Base-by-base conservation (phyloP, 2,888 invertebrate genomes). In the Acanthosepion pharaonis region DNA sequence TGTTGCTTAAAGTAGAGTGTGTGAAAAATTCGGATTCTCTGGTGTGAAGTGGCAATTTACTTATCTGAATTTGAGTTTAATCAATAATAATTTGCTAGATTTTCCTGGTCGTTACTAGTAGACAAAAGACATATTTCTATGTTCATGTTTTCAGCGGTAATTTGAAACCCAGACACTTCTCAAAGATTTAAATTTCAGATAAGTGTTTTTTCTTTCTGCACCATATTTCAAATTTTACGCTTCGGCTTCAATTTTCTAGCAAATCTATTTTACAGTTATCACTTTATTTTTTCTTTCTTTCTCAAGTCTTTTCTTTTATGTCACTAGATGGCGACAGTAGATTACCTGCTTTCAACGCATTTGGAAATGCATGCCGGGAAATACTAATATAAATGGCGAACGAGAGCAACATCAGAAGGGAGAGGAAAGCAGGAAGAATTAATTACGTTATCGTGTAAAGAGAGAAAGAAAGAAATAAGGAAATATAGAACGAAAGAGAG, bases 51-150 rank as follows among this genome's bases (percentile, higher is more conserved):
- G 78, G 28, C 78, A 28, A 11, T 78, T 15, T 9, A 78, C n/a
- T 78, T 28, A 78, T 78, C 78, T n/a, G 78, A 78, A 78, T 78
- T 78, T 15, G 28, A 78, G 78, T 78, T 78, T 78, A 78, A 78
- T 78, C 78, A 78, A 78, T 78, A 78, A 78, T n/a, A 78, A 78
- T 78, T 78, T n/a, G 28, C 78, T 78, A 78, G n/a, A 78, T 78
- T n/a, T 28, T 78, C n/a, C 78, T 28, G 8, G 23, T 5, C 25
- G 42, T 42, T 42, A 23, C 25, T 64, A 8, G 28, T 18, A 8
- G 78, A 78, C 78, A 78, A 78, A 78, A 28, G n/a, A 28, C 78
- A 78, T n/a, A 28, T 11, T 78, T 78, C 78, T 78, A 78, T 78
- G 5, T 78, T 78, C 78, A n/a, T n/a, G 78, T n/a, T 78, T 78